Base-by-base conservation (phyloP, 2,888 invertebrate genomes). In the Tetragonisca angustula region DNA sequence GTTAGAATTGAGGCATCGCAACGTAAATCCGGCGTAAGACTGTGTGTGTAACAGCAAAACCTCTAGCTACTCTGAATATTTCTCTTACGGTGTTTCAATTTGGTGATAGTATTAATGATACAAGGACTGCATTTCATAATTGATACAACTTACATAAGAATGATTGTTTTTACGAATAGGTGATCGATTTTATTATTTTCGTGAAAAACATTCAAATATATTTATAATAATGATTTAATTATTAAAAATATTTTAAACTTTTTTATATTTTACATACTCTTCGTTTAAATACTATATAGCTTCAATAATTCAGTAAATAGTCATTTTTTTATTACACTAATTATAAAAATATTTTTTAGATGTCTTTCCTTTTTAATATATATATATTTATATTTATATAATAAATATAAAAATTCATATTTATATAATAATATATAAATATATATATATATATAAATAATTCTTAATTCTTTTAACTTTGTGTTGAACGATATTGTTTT, bases 1-100 rank as follows among this genome's bases (percentile, higher is more conserved):
- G 82, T 88, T 94, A 67, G 94, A 95, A 88, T 89, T 95, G 87
- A 94, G 94, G 88, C 95, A 95, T 89, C 93, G 92, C 89, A 91
- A 87, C 91, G 94, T 95, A 89, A 95, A 95, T 92, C 95, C 95
- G 92, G 95, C 95, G 95, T 96, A 95, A 95, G 95, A 94, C 90
- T 91, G 92, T 91, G 92, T 91, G 92, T 81, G 76, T 87, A 88
- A 62, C 90, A 91, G 79, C 82, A 90, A 88, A 86, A 89, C 88
- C 86, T 89, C 79, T 86, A 80, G 83, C 81, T 77, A 49, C 79
- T 86, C 88, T 79, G 80, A 84, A 81, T 77, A 49, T 81, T 86
- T 70, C 59, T 78, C 32, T 36, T 43, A 79, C 50, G 54, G 59
- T 65, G 17, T 49, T 49, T 64, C 32, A 15, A 43, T 73, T 70